Percentiles rank a stretch among this genome's conserved stretches.
Evolutionary conservation across 92 coral and sea anemone genomes (phyloP).

Genomic region (Porites rus): DNA sequence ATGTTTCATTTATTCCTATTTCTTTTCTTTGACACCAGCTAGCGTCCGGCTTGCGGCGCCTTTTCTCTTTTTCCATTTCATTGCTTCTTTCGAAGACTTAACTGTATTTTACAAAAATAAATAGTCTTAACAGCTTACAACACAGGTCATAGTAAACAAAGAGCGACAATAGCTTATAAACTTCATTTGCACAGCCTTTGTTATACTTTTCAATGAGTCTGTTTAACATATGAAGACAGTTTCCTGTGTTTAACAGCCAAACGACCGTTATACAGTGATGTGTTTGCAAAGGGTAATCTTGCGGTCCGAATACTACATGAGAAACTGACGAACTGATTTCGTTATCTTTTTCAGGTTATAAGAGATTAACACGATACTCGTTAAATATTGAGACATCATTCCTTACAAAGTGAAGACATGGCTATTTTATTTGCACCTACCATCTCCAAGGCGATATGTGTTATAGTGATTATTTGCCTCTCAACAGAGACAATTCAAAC

Average conservation of each 20-base stretch:
- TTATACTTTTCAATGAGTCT: slow-evolving; percentile 24
- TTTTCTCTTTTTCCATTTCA: no score
- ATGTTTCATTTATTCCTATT: no score
- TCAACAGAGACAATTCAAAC: slow-evolving; percentile 5
- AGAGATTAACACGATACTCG: not conserved
- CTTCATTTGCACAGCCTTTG: slow-evolving; percentile 22
- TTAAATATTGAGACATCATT: not conserved
- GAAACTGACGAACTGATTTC: not conserved
- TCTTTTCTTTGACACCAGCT: no score
- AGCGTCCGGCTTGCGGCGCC: no score
- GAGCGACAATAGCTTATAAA: slow-evolving; percentile 18
- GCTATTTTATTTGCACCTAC: not conserved
- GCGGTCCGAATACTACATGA: no score
- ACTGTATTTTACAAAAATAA: not conserved
- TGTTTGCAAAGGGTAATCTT: not conserved
- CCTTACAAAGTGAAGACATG: not conserved
- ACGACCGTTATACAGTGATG: slow-evolving; percentile 2
- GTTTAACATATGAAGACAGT: slow-evolving; percentile 37
- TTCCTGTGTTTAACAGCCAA: slow-evolving; percentile 4
- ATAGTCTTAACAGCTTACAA: not conserved
- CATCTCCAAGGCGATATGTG: not conserved
- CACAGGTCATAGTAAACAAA: slow-evolving; percentile 19
- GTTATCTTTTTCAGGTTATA: not conserved
- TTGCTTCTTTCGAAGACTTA: no score
- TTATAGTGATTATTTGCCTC: not conserved